phyloP scores from a whole-genome alignment of 2,113 vertebrate species.

The Cyphotilapia sp. region DNA sequence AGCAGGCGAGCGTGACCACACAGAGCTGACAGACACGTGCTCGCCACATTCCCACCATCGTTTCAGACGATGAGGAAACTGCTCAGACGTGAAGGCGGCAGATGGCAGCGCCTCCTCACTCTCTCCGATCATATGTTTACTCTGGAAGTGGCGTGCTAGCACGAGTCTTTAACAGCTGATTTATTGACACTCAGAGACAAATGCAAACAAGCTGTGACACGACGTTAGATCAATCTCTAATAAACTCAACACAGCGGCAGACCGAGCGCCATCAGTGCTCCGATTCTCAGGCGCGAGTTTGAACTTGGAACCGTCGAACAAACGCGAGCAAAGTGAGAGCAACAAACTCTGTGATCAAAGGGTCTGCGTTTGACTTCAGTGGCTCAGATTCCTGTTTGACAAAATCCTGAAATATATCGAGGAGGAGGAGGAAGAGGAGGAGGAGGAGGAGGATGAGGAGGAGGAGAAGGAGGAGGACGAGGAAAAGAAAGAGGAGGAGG shows the following conservation, averaged over 20 bases:
- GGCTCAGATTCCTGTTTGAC: neutral
- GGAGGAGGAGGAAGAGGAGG: neutral
- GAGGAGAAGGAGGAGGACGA: no score
- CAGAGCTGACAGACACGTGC: neutral
- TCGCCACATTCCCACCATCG: neutral
- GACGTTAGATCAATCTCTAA: neutral
- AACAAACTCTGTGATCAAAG: neutral
- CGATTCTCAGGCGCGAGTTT: rapidly evolving
- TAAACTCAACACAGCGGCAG: neutral
- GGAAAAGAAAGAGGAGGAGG: no score
- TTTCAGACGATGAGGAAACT: neutral
- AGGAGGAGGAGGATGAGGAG: rapidly evolving
- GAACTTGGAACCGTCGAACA: rapidly evolving
- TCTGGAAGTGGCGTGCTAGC: neutral
- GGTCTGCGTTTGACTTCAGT: neutral
- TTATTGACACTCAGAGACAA: neutral
- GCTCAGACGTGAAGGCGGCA: neutral
- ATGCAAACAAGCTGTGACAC: neutral
- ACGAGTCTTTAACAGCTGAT: neutral
- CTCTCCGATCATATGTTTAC: neutral
- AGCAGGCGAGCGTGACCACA: neutral
- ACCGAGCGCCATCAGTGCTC: neutral
- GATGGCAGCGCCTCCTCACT: neutral
- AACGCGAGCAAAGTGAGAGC: rapidly evolving
- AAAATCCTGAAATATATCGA: neutral